Base-by-base conservation (phyloP, 2,888 invertebrate genomes). In the Molanna angustata region DNA sequence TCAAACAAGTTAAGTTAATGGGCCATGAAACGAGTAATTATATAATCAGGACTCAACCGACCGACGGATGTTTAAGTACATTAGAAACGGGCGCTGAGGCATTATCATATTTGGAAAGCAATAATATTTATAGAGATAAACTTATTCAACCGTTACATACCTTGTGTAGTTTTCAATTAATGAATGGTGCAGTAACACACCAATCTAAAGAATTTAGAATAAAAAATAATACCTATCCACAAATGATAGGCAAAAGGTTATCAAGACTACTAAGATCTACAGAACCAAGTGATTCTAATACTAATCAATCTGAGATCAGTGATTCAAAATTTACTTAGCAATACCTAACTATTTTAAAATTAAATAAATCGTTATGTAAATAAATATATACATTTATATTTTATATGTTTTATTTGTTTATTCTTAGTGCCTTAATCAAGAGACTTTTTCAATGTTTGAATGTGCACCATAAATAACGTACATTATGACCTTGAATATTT, bases 11-110 rank as follows among this genome's bases (percentile, higher is more conserved):
- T 0, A 92, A 93, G 71, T 76, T 95, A 44, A 73, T 88, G 37
- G 80, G 83, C 9, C 81, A 79, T 46, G 80, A 79, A 56, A 80
- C 79, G 33, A 95, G 95, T 69, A 86, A 88, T 67, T 96, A 95
- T 68, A 89, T 93, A 49, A 94, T 96, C 62, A 81, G 95, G 60
- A 95, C 94, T 3, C 95, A 96, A 67, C 95, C 95, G 2, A 90
- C 91, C 3, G 92, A 94, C 69, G 88, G 88, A 19, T 93, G 94
- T 64, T 75, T 96, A 13, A 95, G 94, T 50, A 96, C 95, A 0
- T 72, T 96, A 32, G 93, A 94, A 73, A 88, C 90, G 37, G 93
- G 88, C 6, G 90, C 90, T 1, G 77, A 86, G 65, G 88, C 90
- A 3, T 73, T 96, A 49, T 78, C 88, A 1, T 79, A 87, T 57